Evolutionary conservation across 2,113 vertebrate species (phyloP), one percentile per base, ranked within the genome.

Genomic region (Nesoenas mayeri): DNA sequence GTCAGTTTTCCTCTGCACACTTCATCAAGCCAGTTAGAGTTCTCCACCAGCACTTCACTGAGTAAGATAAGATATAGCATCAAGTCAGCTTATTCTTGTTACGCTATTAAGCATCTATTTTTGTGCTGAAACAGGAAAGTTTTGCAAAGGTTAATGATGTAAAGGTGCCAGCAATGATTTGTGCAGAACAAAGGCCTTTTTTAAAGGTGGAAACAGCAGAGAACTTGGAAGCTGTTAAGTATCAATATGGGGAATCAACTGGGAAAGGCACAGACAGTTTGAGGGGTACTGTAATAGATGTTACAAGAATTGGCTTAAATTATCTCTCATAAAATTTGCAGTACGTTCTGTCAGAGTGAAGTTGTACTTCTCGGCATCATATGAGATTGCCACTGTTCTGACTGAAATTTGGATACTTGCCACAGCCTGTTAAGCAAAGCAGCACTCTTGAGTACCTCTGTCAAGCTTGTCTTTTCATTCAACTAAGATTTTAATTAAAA

Each of bases 271-370:
- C 15, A 79, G 57, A 31, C 32, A 62, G 56, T 40, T 19, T 57
- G 79, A 74, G 40, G 80, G 25, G 28, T 47, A 5, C 20, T 71
- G 13, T 85, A 67, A 87, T 79, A 65, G 65, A 56, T 75, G 20
- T 66, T 79, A 75, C 25, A 95, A 79, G 78, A 91, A 82, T 57
- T 85, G 66, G 42, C 32, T 89, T 81, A 80, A 93, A 42, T 89
- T 94, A 82, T 51, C 13, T 56, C 74, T 82, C 65, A 64, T 88
- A 67, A 94, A 93, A 93, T 75, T 66, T 96, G 53, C 65, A 72
- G 70, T 7, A 51, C 1, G 0, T 65, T 88, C 64, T 78, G 44
- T 92, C 77, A 92, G 54, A 62, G 51, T 11, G 22, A 60, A 94
- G 32, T 34, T 24, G 2, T 85, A 29, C 32, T 85, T 85, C 57